Evolutionary conservation across 2,797 vertebrate species (phyloP), one percentile per base, ranked within the genome.

Genomic region (Cryptoprocta ferox): DNA sequence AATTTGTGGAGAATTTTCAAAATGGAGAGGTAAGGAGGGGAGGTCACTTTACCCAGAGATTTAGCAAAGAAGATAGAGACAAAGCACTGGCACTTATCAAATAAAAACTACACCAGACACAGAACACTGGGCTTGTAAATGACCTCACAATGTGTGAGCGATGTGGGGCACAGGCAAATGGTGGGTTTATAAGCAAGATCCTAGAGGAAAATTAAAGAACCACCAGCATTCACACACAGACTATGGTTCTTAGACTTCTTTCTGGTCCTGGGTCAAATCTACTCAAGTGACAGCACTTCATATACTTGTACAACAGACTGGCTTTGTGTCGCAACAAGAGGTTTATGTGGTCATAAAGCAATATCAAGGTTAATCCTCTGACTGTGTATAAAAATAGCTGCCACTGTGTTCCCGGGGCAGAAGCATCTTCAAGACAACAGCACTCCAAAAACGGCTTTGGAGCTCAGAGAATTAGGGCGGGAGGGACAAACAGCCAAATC

Each of bases 1-100:
- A 42, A 50, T 11, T 45, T 63, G 71, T 81, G 83, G 66, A 70
- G 84, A 92, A 84, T 92, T 32, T 80, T 92, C 66, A 53, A 85
- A 66, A 59, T 10, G 53, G 30, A 39, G 71, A 50, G 0, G 53
- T 39, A 59, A 59, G 30, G 8, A 26, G 24, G 24, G 8, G 37
- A 0, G 18, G n/a, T 3, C 7, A 15, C 28, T 35, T 30, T 5
- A 61, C 35, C 18, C 61, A 53, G 39, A 37, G 45, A 71, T n/a
- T 53, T 2, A 56, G 71, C 84, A 37, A 75, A 80, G 56, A 70
- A 26, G 32, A 73, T 0, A n/a, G 42, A 63, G 28, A 26, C 37
- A 12, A 53, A 76, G 28, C 2, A 6, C 78, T 24, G 39, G 65
- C 39, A 3, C 61, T 70, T 73, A 88, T 45, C 28, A 82, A 70